Percentiles rank a stretch among this genome's conserved stretches.
Evolutionary conservation across 1,140 invertebrate genomes (phyloP).

Genomic region (Homalodisca vitripennis): DNA sequence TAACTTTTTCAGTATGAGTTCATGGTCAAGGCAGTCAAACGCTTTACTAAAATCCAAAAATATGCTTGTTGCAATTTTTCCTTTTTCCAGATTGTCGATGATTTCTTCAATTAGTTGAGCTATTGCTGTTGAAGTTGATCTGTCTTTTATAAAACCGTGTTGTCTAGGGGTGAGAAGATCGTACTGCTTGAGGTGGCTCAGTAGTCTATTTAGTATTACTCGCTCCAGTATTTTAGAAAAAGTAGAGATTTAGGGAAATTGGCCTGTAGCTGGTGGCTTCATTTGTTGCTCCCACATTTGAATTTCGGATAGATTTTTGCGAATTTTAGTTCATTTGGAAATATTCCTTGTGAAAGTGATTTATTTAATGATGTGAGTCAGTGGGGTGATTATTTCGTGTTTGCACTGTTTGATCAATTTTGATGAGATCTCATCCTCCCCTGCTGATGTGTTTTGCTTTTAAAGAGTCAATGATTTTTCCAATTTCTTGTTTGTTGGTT

Average conservation of each 20-base stretch:
- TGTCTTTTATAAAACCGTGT: constrained; percentile 12
- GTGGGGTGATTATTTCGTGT: background rate
- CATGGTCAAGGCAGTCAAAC: constrained; percentile 7
- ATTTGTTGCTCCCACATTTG: constrained; percentile 1
- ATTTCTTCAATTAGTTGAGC: background rate
- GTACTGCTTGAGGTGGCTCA: background rate
- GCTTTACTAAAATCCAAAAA: constrained; percentile 12
- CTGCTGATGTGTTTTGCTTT: background rate
- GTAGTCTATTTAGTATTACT: background rate
- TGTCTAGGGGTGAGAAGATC: background rate
- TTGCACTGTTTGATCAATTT: background rate
- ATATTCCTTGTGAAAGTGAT: background rate
- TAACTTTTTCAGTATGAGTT: background rate
- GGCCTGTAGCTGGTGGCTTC: background rate
- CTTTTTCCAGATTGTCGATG: background rate
- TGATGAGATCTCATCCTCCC: background rate
- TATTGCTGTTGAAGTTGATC: constrained; percentile 7
- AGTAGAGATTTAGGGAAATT: constrained; percentile 2
- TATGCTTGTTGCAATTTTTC: background rate
- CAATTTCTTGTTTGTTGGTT: background rate
- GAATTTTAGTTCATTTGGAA: background rate
- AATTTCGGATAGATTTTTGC: background rate
- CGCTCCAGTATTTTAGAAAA: background rate
- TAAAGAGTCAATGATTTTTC: background rate
- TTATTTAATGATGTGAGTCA: background rate